Base-by-base conservation (phyloP, 2,113 vertebrate genomes). In the Clarias macrocephalus region DNA sequence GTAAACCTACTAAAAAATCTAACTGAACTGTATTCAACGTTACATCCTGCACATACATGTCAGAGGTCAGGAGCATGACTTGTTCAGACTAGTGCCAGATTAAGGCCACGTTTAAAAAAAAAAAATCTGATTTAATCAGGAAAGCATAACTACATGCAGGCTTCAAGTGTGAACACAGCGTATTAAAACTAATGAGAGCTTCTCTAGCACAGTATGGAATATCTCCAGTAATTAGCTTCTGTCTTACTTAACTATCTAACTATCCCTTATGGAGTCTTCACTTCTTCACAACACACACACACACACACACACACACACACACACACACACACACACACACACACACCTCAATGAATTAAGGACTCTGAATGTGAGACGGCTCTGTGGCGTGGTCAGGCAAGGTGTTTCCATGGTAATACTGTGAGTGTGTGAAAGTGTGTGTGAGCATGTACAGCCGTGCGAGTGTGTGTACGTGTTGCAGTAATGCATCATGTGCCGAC, bases 381-480 rank as follows among this genome's bases (percentile, higher is more conserved):
- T 84, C 65, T 59, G 83, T 88, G 83, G 80, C 54, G 63, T 90
- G 89, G 89, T 76, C 75, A 88, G 60, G 81, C 65, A 59, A 81
- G 88, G 86, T 82, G 90, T 90, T 90, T 89, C 90, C 90, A 89
- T 90, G 90, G 90, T 84, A 83, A 89, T 88, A 63, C 60, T 13
- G 75, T 83, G 81, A 75, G 68, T 75, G 77, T 48, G 62, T 60
- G 56, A 59, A 23, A 56, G 56, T 80, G 79, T 63, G 77, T 66
- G 70, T 65, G 19, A 54, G 73, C 48, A 79, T 79, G n/a, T 5
- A 56, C 18, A 15, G 13, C 70, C 42, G 42, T 85, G 54, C 21
- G 6, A 66, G 60, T 65, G 72, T 60, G 82, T 68, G 81, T 87
- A 81, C 68, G 80, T 86, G 81, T 88, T 86, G 72, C 87, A 85